Evolutionary conservation across 2,113 vertebrate species (phyloP), one percentile per base, ranked within the genome.

Genomic region (Oreocharis arfaki): DNA sequence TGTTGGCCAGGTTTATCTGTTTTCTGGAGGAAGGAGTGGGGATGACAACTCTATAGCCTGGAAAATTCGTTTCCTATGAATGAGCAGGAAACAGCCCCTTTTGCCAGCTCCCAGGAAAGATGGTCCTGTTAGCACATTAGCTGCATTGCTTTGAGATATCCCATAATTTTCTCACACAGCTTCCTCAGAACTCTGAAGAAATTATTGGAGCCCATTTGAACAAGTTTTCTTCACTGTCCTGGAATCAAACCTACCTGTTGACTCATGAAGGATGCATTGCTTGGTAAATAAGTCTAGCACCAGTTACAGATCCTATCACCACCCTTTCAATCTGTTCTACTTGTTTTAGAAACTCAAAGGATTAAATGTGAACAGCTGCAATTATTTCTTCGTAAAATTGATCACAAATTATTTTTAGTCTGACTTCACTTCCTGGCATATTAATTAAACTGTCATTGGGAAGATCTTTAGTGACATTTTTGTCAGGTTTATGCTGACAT

Each of bases 401-500:
- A 81, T 95, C 57, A 53, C 28, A 59, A 87, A 56, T 64, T 52
- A 90, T 64, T 94, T 95, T 76, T 61, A 16, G 21, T 55, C 63
- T 93, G 81, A 79, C 46, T 95, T 89, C 83, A 89, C 49, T 94
- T 93, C 90, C 50, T 96, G 84, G 56, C 28, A 85, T 96, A 93
- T 92, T 97, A 95, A 97, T 93, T 94, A 81, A 85, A 82, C 57
- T 93, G 56, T 87, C 91, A 80, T 90, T 94, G 26, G 63, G 37
- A 92, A 86, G 68, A 68, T 76, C 77, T 94, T 96, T 49, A 79
- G 52, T 46, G 86, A 91, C 86, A 70, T 86, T 75, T 95, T 96
- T 96, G 44, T 92, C 81, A 90, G 35, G 53, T 90, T 94, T 88
- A 86, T 94, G 73, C 24, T 91, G 81, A 23, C 71, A 78, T 56